phyloP scores from a whole-genome alignment of 2,888 invertebrate genomes.

The Rhyacophila evoluta region DNA sequence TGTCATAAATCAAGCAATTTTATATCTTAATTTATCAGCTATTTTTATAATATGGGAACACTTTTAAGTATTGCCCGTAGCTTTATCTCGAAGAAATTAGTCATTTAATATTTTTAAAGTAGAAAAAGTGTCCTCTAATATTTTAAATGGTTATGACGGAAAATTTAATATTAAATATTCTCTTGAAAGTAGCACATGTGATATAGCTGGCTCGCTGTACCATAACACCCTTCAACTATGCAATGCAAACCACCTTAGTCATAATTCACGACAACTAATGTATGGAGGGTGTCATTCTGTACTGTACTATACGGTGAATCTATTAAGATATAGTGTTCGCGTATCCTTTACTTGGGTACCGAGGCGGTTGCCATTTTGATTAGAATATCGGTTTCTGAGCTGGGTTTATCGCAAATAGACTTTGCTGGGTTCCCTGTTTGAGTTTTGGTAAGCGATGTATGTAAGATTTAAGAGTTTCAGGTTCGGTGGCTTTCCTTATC shows the following conservation, averaged over 20 bases:
- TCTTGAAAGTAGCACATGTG: too few relatives aligned
- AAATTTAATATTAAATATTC: too few relatives aligned
- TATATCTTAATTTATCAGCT: too few relatives aligned
- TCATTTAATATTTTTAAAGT: too few relatives aligned
- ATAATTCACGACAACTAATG: conserved; percentile 22
- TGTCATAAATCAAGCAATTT: too few relatives aligned
- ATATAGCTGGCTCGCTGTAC: background rate
- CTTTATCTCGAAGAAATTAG: too few relatives aligned
- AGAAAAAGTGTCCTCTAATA: background rate
- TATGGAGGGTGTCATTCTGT: conserved; percentile 1
- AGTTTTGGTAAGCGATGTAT: background rate
- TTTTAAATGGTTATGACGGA: too few relatives aligned
- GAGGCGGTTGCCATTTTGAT: conserved; percentile 6
- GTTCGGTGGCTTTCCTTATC: background rate
- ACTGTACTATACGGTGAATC: background rate
- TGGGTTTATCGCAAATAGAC: conserved; percentile 22
- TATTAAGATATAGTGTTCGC: background rate
- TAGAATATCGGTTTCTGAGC: conserved; percentile 24
- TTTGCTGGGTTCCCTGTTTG: background rate
- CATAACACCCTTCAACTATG: conserved; percentile 6
- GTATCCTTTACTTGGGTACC: conserved; percentile 7
- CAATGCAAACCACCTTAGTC: conserved; percentile 19
- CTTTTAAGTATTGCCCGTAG: too few relatives aligned
- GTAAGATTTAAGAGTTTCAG: conserved; percentile 2
- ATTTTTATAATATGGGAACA: too few relatives aligned